Percentiles rank a stretch among this genome's conserved stretches.
phyloP scores from a whole-genome alignment of 64 coral and sea anemone genomes.

The Dendronephthya gigantea region DNA sequence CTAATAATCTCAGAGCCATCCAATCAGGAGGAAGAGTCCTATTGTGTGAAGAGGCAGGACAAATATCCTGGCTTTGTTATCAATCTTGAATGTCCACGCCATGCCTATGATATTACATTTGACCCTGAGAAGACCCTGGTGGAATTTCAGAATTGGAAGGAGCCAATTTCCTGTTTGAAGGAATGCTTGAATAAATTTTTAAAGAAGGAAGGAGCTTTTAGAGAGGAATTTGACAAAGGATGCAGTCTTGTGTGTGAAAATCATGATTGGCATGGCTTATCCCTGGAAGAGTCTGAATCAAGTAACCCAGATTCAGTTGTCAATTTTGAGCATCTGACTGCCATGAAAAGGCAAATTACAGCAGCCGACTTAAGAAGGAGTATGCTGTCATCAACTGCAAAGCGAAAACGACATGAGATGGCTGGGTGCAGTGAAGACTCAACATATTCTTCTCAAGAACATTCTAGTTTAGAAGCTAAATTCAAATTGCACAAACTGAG shows the following conservation, averaged over 20 bases:
- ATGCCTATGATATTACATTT: conserved; percentile 68
- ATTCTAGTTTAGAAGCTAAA: background rate
- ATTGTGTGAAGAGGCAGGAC: conserved; percentile 16
- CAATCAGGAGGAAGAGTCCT: background rate
- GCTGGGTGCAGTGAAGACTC: background rate
- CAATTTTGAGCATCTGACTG: background rate
- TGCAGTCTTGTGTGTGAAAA: background rate
- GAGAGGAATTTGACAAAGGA: background rate
- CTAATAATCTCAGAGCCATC: conserved; percentile 24
- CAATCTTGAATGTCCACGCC: conserved; percentile 55
- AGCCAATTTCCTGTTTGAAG: conserved; percentile 46
- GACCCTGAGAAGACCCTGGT: conserved; percentile 88
- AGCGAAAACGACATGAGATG: background rate
- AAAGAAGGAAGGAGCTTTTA: conserved; percentile 11
- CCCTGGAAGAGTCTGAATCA: background rate
- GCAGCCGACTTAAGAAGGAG: background rate
- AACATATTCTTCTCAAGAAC: background rate
- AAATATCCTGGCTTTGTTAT: conserved; percentile 67
- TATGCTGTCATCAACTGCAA: background rate
- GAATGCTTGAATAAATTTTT: conserved; percentile 63
- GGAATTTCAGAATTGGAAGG: conserved; percentile 85
- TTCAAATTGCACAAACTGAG: background rate
- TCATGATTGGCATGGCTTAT: background rate
- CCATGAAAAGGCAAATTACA: background rate
- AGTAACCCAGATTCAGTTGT: background rate